phyloP scores from a whole-genome alignment of 1,140 invertebrate species.

The Drosophila sp. region DNA sequence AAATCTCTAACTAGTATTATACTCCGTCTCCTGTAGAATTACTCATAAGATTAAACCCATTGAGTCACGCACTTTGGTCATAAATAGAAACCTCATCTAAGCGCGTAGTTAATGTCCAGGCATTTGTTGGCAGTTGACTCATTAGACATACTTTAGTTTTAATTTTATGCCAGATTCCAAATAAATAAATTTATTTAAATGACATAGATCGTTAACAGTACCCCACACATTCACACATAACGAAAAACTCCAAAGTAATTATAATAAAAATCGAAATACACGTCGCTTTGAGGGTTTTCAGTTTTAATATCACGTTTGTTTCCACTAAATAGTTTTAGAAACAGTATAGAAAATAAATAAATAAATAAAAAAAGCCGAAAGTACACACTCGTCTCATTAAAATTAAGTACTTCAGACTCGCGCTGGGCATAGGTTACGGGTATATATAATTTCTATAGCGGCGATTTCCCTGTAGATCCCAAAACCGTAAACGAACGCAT shows the following conservation, averaged over 20 bases:
- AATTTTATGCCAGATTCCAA: slow-evolving; percentile 29
- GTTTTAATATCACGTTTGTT: slow-evolving; percentile 60
- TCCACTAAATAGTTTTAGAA: slow-evolving; percentile 40
- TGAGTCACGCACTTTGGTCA: slow-evolving; percentile 23
- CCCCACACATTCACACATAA: slow-evolving; percentile 15
- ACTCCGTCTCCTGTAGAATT: neutral
- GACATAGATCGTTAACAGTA: slow-evolving; percentile 39
- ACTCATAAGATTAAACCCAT: neutral
- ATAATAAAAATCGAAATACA: slow-evolving; percentile 69
- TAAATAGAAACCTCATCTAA: slow-evolving; percentile 9
- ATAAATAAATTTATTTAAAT: slow-evolving; percentile 51
- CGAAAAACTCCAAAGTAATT: neutral
- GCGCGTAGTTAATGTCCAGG: neutral
- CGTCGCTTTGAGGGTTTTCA: slow-evolving; percentile 44
- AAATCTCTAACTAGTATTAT: neutral
- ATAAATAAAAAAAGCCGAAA: slow-evolving; percentile 44
- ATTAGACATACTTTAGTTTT: slow-evolving; percentile 42
- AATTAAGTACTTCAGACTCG: slow-evolving; percentile 60
- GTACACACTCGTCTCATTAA: slow-evolving; percentile 46
- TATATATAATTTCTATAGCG: neutral
- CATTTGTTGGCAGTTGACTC: slow-evolving; percentile 13
- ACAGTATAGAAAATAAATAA: slow-evolving; percentile 59
- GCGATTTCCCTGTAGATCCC: neutral
- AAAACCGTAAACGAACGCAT: neutral
- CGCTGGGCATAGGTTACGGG: slow-evolving; percentile 1